Conservation (phyloP, 1,140 invertebrate species). For the Camponotus vicinus region DNA sequence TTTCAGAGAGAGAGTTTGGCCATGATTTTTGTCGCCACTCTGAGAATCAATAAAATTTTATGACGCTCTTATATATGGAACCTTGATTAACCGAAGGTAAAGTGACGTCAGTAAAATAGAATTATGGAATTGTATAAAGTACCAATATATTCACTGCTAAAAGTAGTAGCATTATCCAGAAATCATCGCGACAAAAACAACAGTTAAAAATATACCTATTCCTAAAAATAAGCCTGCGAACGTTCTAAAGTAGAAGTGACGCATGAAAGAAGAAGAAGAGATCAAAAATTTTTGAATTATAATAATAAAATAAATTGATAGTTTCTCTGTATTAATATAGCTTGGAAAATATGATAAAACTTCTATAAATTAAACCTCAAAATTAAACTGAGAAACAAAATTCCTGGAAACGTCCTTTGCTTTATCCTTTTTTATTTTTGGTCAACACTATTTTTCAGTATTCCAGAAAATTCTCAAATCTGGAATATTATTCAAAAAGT, state of each 20-base stretch:
- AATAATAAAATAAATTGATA: conserved; percentile 14
- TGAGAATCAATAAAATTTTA: conserved; percentile 61
- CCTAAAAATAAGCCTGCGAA: background rate
- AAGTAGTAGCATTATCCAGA: background rate
- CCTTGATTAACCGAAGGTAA: conserved; percentile 38
- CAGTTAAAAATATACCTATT: background rate
- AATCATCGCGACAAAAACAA: background rate
- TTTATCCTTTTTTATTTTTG: background rate
- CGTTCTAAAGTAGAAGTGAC: background rate
- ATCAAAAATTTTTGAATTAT: background rate
- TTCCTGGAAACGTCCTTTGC: background rate
- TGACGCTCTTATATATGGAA: conserved; percentile 1
- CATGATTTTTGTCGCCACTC: conserved; percentile 69
- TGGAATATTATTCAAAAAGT: background rate
- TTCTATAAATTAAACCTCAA: background rate
- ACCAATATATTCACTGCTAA: background rate
- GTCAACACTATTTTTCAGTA: conserved; percentile 34
- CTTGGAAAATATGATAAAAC: background rate
- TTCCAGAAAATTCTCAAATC: background rate
- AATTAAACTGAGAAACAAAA: background rate
- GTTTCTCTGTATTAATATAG: background rate
- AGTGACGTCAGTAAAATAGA: background rate
- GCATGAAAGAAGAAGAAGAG: background rate
- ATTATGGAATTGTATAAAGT: conserved; percentile 1
- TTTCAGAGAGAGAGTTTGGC: conserved; percentile 72